These are phyloP conservation scores for Percopsis omiscomaycus DNA, from an alignment of 2,797 vertebrate species.

Conservation along the genomic window DNA sequence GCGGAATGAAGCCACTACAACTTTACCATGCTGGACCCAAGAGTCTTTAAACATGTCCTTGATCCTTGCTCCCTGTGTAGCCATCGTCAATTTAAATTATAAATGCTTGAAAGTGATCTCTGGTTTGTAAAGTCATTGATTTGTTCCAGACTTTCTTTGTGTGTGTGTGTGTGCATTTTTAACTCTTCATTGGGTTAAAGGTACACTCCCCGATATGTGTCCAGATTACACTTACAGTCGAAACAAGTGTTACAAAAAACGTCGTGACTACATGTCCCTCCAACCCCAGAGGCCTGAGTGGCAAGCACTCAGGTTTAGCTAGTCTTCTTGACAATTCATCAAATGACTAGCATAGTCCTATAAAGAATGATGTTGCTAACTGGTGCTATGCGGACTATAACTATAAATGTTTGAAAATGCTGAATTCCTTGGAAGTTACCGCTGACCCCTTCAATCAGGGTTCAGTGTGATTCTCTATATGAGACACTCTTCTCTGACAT, in stretches of 20 bases:
- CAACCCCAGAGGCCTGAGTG: no score
- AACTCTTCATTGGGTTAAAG: neutral
- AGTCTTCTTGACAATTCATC: no score
- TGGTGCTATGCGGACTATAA: no score
- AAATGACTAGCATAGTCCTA: no score
- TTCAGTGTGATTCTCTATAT: constrained; percentile 33
- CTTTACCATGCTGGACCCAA: neutral
- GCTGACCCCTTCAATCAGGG: constrained; percentile 45
- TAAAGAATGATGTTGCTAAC: no score
- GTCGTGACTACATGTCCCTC: no score
- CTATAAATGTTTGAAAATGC: no score
- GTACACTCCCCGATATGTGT: no score
- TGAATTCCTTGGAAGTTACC: constrained; percentile 9
- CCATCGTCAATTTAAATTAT: constrained; percentile 29
- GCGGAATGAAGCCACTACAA: constrained; percentile 16
- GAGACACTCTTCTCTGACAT: constrained; percentile 8
- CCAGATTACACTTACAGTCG: no score
- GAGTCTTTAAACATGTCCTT: constrained; percentile 2
- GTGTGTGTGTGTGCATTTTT: neutral
- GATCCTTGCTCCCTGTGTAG: constrained; percentile 3
- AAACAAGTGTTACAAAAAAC: no score
- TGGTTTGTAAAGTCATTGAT: constrained; percentile 56
- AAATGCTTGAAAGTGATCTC: constrained; percentile 57
- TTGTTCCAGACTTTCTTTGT: constrained; percentile 57
- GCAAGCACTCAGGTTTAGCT: no score